Percentiles rank a stretch among this genome's conserved stretches.
These are phyloP conservation scores for Erinaceus europaeus DNA, from an alignment of 2,113 vertebrate genomes.

Conservation along the genomic window DNA sequence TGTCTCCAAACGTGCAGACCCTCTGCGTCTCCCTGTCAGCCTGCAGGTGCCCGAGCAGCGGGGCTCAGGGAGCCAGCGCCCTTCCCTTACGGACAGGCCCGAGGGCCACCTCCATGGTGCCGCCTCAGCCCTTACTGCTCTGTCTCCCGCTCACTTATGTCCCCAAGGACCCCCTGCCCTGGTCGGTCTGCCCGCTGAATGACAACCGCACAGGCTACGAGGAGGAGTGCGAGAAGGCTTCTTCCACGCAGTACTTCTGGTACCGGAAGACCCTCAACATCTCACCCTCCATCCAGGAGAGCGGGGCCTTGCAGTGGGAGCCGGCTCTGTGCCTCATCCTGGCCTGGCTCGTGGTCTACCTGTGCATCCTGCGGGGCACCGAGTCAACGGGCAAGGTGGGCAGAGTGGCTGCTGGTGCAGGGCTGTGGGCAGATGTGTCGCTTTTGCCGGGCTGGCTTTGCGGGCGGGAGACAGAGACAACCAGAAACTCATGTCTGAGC, in stretches of 20 bases:
- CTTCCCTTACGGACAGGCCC: neutral
- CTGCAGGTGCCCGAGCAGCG: neutral
- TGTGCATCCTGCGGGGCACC: constrained; percentile 90
- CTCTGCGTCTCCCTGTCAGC: neutral
- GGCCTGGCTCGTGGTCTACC: constrained; percentile 91
- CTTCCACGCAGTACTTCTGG: constrained; percentile 96
- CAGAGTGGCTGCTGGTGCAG: fast-evolving
- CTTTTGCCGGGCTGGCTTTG: too few species aligned
- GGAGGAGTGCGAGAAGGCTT: constrained; percentile 88
- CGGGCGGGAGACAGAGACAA: too few species aligned
- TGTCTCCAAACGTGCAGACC: fast-evolving
- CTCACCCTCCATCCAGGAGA: constrained; percentile 87
- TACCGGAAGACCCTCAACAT: constrained; percentile 93
- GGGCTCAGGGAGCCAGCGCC: neutral
- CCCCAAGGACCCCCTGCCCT: constrained; percentile 88
- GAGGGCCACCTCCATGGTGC: neutral
- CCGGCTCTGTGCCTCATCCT: constrained; percentile 88
- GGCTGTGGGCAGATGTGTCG: too few species aligned
- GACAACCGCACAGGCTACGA: constrained; percentile 84
- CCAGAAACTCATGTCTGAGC: too few species aligned
- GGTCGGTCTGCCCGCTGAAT: constrained; percentile 91
- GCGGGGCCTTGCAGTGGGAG: constrained; percentile 86
- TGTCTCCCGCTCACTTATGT: neutral
- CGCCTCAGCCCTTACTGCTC: neutral
- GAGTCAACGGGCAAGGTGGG: constrained; percentile 92